Percentiles rank a stretch among this genome's conserved stretches.
Conservation (phyloP, 2,113 vertebrate species). For the Psephotus haematonotus region DNA sequence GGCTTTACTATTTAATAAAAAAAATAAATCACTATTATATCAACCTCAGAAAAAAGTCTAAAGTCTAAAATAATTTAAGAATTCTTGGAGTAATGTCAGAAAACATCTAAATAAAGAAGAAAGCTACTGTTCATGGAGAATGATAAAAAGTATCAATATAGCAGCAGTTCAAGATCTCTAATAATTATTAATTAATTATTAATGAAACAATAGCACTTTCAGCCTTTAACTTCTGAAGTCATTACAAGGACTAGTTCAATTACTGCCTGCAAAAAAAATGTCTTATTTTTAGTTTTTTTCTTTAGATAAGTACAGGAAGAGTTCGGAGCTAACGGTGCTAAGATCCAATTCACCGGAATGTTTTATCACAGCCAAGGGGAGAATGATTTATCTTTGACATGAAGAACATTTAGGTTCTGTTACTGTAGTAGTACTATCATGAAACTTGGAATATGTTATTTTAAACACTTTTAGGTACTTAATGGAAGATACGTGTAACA, state of each 20-base stretch:
- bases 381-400: neutral
- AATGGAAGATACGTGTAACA: neutral
- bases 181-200: neutral
- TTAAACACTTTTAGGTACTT: neutral
- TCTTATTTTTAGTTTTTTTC: neutral
- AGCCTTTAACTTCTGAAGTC: neutral
- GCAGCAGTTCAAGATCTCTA: neutral
- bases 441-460: neutral
- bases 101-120: neutral
- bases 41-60: neutral
- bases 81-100: neutral
- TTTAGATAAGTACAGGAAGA: neutral
- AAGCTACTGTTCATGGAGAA: neutral
- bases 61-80: neutral
- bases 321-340: neutral
- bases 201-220: neutral
- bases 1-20: neutral
- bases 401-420: neutral
- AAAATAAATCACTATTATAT: neutral
- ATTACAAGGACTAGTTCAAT: neutral
- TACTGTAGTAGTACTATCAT: neutral
- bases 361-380: neutral
- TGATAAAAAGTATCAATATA: neutral
- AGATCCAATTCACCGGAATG: neutral
- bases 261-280: neutral